Evolutionary conservation across 2,113 vertebrate species (phyloP), one percentile per base, ranked within the genome.

Genomic region (Dolichallabes microphthalmus): DNA sequence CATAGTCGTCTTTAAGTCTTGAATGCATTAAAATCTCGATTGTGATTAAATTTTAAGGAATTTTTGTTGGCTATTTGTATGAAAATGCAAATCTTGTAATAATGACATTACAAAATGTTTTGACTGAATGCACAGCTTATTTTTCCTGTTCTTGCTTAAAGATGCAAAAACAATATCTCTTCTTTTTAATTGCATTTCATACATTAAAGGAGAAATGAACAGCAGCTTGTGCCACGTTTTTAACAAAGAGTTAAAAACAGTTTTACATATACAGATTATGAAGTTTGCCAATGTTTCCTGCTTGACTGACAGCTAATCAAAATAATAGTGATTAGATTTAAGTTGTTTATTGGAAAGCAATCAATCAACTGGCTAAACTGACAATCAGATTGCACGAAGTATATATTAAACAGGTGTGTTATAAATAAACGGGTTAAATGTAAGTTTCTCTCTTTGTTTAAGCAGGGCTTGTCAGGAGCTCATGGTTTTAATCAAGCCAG

Each of bases 401-500:
- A 58, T 58, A 58, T 5, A 60, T 20, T 45, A 20, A 60, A 22
- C 57, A 60, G 22, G 20, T 60, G 25, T 64, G 7, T 15, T 68
- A 8, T 68, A 17, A 6, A 9, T 19, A 68, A 39, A 8, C 19
- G 8, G 2, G 39, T 45, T 35, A 39, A 20, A 9, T 39, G 15
- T 69, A 19, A 19, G 8, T 71, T 39, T 74, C 71, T 82, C 5
- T 64, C 64, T 74, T 8, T 82, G 22, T 82, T 50, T 84, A 55
- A 92, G 91, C 89, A 85, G 89, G 89, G 89, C 69, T 89, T 84
- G 84, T 91, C 87, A 85, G 91, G 92, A 86, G 90, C 92, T 87
- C 91, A 88, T 60, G 61, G 89, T 91, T 92, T 91, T 83, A 90
- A 91, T 90, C 80, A 89, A 87, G 92, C 94, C 39, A 88, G 95